Conservation (phyloP, 1,140 invertebrate species). For the Lamellibrachia luymesi region DNA sequence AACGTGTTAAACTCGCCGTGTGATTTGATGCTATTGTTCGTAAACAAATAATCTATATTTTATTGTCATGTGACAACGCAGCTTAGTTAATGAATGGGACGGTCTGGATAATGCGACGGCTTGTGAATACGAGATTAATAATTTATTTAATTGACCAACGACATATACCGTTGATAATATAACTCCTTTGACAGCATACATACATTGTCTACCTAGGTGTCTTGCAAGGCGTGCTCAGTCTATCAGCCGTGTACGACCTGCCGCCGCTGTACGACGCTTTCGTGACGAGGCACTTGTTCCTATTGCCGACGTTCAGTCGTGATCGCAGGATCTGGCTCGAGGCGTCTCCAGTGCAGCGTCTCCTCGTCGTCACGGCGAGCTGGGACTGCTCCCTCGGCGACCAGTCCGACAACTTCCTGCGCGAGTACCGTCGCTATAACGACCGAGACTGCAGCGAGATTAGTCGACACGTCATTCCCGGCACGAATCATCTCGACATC, state of each 20-base stretch:
- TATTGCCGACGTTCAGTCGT: background rate
- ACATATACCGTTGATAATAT: too few species aligned
- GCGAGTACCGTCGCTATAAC: background rate
- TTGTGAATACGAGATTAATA: too few species aligned
- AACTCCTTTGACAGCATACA: too few species aligned
- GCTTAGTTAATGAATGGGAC: too few species aligned
- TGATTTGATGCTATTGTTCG: too few species aligned
- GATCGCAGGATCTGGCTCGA: background rate
- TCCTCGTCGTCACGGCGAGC: constrained; percentile 2
- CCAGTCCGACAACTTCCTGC: background rate
- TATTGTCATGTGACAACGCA: too few species aligned
- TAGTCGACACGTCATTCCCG: background rate
- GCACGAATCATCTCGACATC: background rate
- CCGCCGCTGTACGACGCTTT: background rate
- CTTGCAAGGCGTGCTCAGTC: background rate
- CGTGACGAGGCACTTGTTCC: background rate
- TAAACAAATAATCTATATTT: too few species aligned
- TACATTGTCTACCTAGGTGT: background rate
- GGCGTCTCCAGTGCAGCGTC: background rate
- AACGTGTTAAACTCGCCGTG: too few species aligned
- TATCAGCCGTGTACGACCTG: background rate
- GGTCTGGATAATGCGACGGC: too few species aligned
- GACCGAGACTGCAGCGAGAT: background rate
- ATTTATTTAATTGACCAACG: too few species aligned
- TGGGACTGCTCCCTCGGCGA: background rate